Percentiles rank a stretch among this genome's conserved stretches.
Evolutionary conservation across 2,797 vertebrate genomes (phyloP).

Genomic region (Brachyrhaphis roseni): DNA sequence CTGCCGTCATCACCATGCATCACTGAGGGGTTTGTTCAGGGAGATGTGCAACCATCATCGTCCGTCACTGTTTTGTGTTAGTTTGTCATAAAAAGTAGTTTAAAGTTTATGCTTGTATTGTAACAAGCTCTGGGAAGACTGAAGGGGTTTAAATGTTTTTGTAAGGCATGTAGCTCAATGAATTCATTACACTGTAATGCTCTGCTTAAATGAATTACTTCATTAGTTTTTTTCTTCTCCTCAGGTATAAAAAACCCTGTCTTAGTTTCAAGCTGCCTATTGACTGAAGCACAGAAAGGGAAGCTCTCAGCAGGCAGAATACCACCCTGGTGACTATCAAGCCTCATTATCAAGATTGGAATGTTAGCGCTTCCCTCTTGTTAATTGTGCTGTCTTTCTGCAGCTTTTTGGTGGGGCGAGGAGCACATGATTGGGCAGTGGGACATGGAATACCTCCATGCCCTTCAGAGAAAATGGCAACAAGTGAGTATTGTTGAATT

Average conservation of each 20-base stretch:
- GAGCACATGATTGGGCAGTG: conserved; percentile 96
- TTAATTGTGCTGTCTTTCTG: conserved; percentile 48
- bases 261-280: conserved; percentile 93
- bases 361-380: not conserved
- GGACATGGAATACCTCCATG: conserved; percentile 96
- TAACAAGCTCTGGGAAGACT: not conserved
- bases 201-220: conserved; percentile 8
- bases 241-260: conserved; percentile 98
- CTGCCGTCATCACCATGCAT: not conserved
- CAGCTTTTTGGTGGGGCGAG: conserved; percentile 97
- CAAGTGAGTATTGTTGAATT: conserved; percentile 85
- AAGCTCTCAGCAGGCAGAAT: conserved; percentile 98
- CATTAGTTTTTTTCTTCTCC: conserved; percentile 24
- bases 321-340: conserved; percentile 92
- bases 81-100: not conserved
- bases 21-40: not conserved
- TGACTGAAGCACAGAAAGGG: conserved; percentile 97
- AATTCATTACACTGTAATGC: not conserved
- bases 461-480: conserved; percentile 94
- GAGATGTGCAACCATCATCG: not conserved
- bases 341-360: conserved; percentile 14
- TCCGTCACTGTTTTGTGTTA: not conserved
- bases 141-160: not conserved
- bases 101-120: not conserved
- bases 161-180: not conserved